Conservation (phyloP, 2,888 invertebrate species). For the Pristionchus arcanus region DNA sequence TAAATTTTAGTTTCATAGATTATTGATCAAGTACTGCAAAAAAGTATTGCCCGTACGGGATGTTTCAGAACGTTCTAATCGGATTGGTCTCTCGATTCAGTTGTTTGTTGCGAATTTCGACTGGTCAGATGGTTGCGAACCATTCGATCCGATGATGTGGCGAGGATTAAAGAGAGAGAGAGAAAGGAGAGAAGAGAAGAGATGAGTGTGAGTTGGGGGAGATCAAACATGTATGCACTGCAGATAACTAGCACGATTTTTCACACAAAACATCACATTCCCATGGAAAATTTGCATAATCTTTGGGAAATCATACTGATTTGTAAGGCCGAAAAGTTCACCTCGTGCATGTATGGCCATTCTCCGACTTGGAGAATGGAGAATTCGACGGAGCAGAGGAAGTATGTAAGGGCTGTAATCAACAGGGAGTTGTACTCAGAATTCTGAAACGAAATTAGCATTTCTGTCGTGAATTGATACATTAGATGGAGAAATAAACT, state of each 20-base stretch:
- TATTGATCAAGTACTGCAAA: too few relatives aligned
- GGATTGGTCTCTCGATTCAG: neutral
- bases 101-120: conserved; percentile 1
- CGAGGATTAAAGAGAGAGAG: neutral
- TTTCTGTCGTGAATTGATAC: neutral
- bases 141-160: neutral
- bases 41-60: too few relatives aligned
- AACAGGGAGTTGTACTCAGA: neutral
- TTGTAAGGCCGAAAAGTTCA: neutral
- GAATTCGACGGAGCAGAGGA: conserved; percentile 30
- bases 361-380: conserved; percentile 11
- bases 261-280: neutral
- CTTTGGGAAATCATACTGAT: neutral
- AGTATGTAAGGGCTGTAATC: neutral
- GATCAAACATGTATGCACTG: neutral
- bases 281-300: neutral
- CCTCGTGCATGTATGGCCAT: conserved; percentile 48
- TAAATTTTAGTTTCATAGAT: too few relatives aligned
- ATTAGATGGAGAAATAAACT: neutral
- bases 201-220: neutral
- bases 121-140: neutral
- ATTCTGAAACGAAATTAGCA: neutral
- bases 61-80: neutral
- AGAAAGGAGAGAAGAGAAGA: neutral
- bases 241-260: neutral